Conservation (phyloP, 2,113 vertebrate species). For the Chloropsis hardwickii region DNA sequence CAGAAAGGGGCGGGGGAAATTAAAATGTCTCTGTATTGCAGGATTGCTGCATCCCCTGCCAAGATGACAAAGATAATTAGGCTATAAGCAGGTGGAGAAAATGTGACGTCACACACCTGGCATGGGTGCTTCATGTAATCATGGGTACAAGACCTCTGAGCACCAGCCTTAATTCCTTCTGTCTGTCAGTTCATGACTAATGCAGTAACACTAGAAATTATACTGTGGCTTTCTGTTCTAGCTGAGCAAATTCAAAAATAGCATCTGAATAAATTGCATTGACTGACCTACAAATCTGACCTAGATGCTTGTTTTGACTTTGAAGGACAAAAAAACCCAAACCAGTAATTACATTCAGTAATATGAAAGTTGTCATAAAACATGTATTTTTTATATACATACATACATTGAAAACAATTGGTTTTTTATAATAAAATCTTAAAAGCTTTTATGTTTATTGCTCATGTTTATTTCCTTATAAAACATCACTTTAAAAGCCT, state of each 20-base stretch:
- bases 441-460: neutral
- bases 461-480: neutral
- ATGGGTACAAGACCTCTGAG: neutral
- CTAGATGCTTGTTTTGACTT: neutral
- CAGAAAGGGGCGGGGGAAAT: neutral
- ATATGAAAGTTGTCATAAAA: neutral
- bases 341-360: neutral
- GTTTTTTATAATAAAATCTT: neutral
- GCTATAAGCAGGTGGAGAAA: neutral
- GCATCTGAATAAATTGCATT: neutral
- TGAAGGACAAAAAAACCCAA: neutral
- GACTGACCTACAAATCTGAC: conserved; percentile 17
- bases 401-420: neutral
- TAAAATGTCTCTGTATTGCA: neutral
- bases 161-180: neutral
- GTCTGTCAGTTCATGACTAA: neutral
- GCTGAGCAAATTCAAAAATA: neutral
- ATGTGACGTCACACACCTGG: neutral
- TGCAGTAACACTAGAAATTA: neutral
- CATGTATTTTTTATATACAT: neutral
- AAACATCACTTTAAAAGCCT: neutral
- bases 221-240: neutral
- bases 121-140: neutral
- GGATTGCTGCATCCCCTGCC: neutral
- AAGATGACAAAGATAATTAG: neutral